These are phyloP conservation scores for Phylloscopus trochiloides DNA, from an alignment of 2,113 vertebrate species.

Conservation along the genomic window DNA sequence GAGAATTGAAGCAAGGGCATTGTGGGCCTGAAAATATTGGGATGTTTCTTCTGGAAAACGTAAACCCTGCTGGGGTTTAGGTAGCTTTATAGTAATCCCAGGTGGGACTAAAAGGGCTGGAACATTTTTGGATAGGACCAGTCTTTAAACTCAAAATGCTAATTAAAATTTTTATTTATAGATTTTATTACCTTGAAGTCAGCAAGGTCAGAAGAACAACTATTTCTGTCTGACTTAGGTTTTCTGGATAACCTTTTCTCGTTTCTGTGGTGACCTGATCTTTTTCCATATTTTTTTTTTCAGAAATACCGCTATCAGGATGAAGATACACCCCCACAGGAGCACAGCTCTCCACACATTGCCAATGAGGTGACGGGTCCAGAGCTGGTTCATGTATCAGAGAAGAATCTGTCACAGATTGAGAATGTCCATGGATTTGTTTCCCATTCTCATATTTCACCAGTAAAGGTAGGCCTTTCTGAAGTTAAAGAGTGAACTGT, in stretches of 20 bases:
- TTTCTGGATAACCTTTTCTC: background rate
- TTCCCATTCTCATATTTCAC: constrained; percentile 93
- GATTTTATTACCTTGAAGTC: background rate
- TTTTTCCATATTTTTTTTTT: background rate
- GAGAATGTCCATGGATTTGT: constrained; percentile 95
- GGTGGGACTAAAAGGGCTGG: background rate
- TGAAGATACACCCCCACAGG: constrained; percentile 87
- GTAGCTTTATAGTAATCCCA: background rate
- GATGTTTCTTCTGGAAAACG: background rate
- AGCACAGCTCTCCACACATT: constrained; percentile 87
- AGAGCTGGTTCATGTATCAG: constrained; percentile 91
- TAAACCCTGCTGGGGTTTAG: background rate
- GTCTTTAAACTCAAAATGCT: background rate
- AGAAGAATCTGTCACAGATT: constrained; percentile 93
- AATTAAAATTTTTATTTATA: background rate
- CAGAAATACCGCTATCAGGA: constrained; percentile 95
- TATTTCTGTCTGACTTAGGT: background rate
- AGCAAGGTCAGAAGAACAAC: background rate
- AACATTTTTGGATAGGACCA: background rate
- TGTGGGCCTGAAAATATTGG: background rate
- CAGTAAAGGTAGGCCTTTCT: constrained; percentile 87
- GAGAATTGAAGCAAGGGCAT: no score
- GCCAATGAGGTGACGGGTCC: constrained; percentile 81
- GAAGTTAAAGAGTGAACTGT: background rate
- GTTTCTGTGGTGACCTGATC: background rate